Base-by-base conservation (phyloP, 2,797 vertebrate genomes). In the Trematomus bernacchii region DNA sequence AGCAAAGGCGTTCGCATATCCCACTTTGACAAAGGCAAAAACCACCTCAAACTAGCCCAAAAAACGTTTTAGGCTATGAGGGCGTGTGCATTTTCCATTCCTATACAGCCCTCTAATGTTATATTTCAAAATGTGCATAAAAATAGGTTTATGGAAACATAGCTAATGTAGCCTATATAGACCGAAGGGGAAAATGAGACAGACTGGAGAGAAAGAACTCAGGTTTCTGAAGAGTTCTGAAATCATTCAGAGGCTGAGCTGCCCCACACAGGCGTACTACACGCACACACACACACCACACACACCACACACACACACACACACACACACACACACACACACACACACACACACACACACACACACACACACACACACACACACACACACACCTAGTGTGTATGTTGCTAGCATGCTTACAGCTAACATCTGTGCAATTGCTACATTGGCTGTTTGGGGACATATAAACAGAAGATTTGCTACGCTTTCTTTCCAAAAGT, bases 361-460 rank as follows among this genome's bases (percentile, higher is more conserved):
- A 30, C 30, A 30, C 72, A 54, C 52, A 54, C 23, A 53, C 52
- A 51, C 50, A 51, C 43, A 44, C 30, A 33, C n/a, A 67, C 43
- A 44, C 30, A 33, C n/a, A 67, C n/a, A 70, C 60, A 51, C 1
- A 47, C 23, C 23, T 6, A 6, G 23, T 13, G 18, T 18, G 19
- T 16, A 30, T 1, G 2, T 53, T 37, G 33, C 33, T 9, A 37
- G 33, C 33, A 37, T 7, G 33, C 33, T 37, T 42, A 27, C 15
- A 10, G 10, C 13, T 51, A 59, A 66, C 18, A n/a, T 73, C 71
- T 66, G 54, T 33, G 1, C 10, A 48, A 4, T 19, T 2, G 0
- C 23, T 55, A 54, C 52, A 67, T 19, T 67, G 42, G 27, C 27
- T 51, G 53, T 19, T 53, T 16, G 18, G 10, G 12, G 15, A 48